These are phyloP conservation scores for Pseudachorutes palmiensis DNA, from an alignment of 1,140 invertebrate species.

Conservation along the genomic window DNA sequence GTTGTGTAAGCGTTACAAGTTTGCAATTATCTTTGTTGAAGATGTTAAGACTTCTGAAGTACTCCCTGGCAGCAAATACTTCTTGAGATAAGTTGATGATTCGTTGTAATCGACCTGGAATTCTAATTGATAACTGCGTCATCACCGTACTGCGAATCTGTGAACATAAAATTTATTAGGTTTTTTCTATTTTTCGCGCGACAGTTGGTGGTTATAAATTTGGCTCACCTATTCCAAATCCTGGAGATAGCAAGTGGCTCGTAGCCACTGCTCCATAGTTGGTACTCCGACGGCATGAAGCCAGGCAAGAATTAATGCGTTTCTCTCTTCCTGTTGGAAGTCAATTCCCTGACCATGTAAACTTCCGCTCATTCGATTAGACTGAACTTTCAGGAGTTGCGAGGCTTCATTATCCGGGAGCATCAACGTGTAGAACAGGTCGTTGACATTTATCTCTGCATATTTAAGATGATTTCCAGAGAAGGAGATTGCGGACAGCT, in stretches of 20 bases:
- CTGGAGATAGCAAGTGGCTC: neutral
- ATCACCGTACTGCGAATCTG: neutral
- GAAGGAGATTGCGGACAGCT: neutral
- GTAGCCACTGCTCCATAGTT: neutral
- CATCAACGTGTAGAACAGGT: neutral
- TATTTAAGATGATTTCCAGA: neutral
- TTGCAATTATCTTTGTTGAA: neutral
- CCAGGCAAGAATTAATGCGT: neutral
- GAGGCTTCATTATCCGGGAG: neutral
- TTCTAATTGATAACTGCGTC: neutral
- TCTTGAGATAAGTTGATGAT: neutral
- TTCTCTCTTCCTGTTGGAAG: constrained; percentile 4
- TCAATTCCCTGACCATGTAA: neutral
- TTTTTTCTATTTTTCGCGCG: neutral
- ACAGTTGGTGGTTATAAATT: neutral
- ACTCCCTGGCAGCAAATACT: neutral
- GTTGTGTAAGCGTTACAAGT: neutral
- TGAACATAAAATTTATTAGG: neutral
- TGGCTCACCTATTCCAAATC: neutral
- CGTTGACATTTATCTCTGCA: neutral
- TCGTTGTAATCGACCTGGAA: neutral
- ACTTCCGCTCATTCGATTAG: neutral
- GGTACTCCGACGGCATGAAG: neutral
- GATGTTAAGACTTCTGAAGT: neutral
- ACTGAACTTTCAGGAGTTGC: neutral